Conservation (phyloP, 2,888 invertebrate species). For the Oligia latruncula region DNA sequence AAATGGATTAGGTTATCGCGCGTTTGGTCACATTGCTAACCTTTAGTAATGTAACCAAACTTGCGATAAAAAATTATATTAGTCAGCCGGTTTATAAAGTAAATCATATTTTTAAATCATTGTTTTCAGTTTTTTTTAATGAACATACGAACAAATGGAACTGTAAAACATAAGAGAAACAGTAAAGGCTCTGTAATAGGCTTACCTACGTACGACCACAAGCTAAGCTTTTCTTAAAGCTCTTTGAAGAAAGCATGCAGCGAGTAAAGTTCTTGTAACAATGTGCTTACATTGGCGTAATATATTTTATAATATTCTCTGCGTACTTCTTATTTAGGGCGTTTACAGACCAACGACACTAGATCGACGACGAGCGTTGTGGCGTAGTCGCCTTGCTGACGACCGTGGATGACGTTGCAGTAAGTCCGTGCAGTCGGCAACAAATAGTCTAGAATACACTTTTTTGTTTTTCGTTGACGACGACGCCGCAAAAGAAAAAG, state of each 20-base stretch:
- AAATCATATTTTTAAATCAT: not conserved
- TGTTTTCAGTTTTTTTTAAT: not conserved
- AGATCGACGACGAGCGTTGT: too few species aligned
- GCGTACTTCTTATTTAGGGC: not conserved
- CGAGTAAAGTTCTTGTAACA: slow-evolving; percentile 4
- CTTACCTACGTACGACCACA: slow-evolving; percentile 21
- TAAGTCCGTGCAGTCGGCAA: too few species aligned
- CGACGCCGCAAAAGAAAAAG: too few species aligned
- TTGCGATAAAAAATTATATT: not conserved
- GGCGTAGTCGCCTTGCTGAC: too few species aligned
- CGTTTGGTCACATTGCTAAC: too few species aligned
- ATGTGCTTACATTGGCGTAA: not conserved
- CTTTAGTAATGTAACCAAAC: too few species aligned
- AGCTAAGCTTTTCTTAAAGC: slow-evolving; percentile 22
- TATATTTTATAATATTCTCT: not conserved
- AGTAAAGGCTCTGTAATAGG: slow-evolving; percentile 3
- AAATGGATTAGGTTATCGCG: too few species aligned
- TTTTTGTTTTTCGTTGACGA: too few species aligned
- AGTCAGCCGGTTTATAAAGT: too few species aligned
- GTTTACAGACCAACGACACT: too few species aligned
- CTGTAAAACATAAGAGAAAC: not conserved
- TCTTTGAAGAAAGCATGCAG: slow-evolving; percentile 16
- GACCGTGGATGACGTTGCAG: too few species aligned
- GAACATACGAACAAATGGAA: not conserved
- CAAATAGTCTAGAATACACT: too few species aligned